Percentiles rank a stretch among this genome's conserved stretches.
Conservation (phyloP, 2,113 vertebrate genomes). For the Tychaedon coryphoeus region DNA sequence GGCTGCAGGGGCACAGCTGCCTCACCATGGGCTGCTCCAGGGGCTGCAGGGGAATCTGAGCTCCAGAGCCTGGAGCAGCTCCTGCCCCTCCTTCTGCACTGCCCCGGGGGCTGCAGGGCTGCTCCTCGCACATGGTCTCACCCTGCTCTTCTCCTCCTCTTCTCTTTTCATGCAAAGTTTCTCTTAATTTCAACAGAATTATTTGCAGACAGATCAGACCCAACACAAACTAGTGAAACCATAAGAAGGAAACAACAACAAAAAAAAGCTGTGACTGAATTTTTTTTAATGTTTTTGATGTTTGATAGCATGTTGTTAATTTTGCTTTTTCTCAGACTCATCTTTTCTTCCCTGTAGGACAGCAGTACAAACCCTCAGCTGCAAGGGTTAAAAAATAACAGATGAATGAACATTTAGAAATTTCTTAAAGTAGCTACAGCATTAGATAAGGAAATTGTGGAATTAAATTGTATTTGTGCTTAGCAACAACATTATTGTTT, state of each 20-base stretch:
- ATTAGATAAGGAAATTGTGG: neutral
- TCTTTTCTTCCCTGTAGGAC: neutral
- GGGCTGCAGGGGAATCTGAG: no score
- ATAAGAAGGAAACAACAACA: neutral
- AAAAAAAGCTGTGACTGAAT: neutral
- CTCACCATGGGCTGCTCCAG: no score
- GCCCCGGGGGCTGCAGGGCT: no score
- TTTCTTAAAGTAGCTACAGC: neutral
- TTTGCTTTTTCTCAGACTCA: no score
- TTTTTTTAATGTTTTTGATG: neutral
- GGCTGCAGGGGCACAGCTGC: no score
- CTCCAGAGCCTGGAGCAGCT: no score
- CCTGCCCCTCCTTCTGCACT: no score
- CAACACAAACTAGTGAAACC: neutral
- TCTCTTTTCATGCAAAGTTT: neutral
- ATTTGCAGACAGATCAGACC: neutral
- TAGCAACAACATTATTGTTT: neutral
- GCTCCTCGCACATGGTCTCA: no score
- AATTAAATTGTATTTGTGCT: neutral
- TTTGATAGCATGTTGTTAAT: accelerated
- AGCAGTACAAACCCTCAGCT: neutral
- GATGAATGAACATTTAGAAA: neutral
- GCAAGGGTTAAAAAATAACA: neutral
- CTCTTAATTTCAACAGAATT: neutral
- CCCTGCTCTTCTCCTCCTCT: neutral